Percentiles rank a stretch among this genome's conserved stretches.
These are phyloP conservation scores for Nothura maculosa DNA, from an alignment of 2,797 vertebrate species.

Conservation along the genomic window DNA sequence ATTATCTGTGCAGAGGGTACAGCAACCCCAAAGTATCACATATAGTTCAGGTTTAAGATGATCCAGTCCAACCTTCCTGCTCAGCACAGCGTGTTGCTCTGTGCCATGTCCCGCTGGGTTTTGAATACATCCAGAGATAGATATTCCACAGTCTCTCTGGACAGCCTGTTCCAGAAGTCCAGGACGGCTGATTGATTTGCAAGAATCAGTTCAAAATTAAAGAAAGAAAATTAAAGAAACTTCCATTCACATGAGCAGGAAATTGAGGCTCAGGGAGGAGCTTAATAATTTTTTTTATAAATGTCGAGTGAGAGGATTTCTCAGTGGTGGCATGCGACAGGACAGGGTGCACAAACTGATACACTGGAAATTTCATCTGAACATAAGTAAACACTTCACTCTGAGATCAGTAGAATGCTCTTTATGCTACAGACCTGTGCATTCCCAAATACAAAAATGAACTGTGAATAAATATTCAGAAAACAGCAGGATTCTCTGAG, in stretches of 20 bases:
- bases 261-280: not conserved
- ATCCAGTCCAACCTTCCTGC: not conserved
- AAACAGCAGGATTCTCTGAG: not conserved
- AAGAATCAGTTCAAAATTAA: not conserved
- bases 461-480: not conserved
- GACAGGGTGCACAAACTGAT: not conserved
- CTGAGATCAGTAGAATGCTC: not conserved
- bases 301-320: not conserved
- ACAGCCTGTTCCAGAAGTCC: not conserved
- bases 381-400: not conserved
- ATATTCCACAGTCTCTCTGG: not conserved
- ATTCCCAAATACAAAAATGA: not conserved
- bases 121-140: not conserved
- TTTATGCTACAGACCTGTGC: not conserved
- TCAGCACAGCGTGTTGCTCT: not conserved
- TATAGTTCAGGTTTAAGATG: not conserved
- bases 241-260: not conserved
- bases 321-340: not conserved
- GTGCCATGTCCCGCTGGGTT: not conserved
- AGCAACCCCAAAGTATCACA: not conserved
- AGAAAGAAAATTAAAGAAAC: not conserved
- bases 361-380: not conserved
- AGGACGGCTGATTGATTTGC: not conserved
- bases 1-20: not conserved
- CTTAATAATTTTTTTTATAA: not conserved